Evolutionary conservation across 2,797 vertebrate genomes (phyloP).

Genomic region (Pseudotriccus pelzelni): DNA sequence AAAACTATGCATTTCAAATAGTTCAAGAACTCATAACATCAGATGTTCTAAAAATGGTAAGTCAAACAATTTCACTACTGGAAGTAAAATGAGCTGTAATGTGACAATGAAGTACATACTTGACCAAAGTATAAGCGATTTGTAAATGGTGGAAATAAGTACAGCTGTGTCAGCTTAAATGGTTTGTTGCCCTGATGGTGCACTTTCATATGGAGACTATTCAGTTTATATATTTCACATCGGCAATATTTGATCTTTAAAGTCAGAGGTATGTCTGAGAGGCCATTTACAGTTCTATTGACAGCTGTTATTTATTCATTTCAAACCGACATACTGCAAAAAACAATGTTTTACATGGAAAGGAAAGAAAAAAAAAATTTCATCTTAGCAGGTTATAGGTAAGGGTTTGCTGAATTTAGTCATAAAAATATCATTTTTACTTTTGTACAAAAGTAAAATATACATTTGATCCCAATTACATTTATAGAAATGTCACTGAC

Average conservation of each 20-base stretch:
- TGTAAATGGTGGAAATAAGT: conserved; percentile 65
- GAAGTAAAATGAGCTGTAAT: conserved; percentile 58
- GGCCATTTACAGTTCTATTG: conserved; percentile 38
- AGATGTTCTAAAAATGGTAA: conserved; percentile 70
- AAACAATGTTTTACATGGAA: conserved; percentile 36
- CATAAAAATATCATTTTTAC: conserved; percentile 71
- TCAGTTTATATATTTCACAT: conserved; percentile 50
- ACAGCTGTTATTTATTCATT: conserved; percentile 44
- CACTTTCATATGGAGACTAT: conserved; percentile 59
- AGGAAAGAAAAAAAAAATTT: conserved; percentile 20
- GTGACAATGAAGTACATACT: conserved; percentile 67
- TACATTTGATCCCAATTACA: conserved; percentile 69
- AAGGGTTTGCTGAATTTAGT: conserved; percentile 45
- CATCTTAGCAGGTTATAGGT: neutral
- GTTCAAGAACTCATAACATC: conserved; percentile 76
- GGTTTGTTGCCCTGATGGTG: conserved; percentile 78
- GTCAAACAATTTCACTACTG: conserved; percentile 56
- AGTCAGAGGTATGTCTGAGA: conserved; percentile 68
- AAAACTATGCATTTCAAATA: conserved; percentile 83
- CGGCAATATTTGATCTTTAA: conserved; percentile 27
- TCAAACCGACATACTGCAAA: conserved; percentile 46
- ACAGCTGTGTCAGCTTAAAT: conserved; percentile 70
- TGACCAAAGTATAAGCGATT: conserved; percentile 64
- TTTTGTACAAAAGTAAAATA: conserved; percentile 72
- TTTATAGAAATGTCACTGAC: conserved; percentile 65